Evolutionary conservation across 2,113 vertebrate genomes (phyloP), one percentile per base, ranked within the genome.

Genomic region (Antechinus flavipes): DNA sequence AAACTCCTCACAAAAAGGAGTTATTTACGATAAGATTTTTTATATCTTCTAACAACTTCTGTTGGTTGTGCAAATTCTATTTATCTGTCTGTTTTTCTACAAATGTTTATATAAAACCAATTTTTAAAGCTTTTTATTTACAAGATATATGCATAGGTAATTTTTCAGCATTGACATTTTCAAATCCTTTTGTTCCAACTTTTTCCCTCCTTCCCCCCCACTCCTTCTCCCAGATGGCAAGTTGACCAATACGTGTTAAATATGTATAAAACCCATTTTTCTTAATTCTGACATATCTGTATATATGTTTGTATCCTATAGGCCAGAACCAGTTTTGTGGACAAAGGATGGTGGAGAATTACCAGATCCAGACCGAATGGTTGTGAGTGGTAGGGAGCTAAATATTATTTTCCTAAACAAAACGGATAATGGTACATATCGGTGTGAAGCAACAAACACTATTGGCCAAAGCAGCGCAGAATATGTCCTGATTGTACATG

Each of bases 401-500:
- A 99, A 99, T 98, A 99, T 99, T 98, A 99, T 99, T 92, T 99
- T 99, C 96, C 99, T 99, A 98, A 99, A 99, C 98, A 99, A 99
- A 98, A 99, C 99, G 93, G 99, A 99, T 98, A 99, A 99, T 50
- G 99, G 99, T 97, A 99, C 99, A 26, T 99, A 99, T 98, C 99
- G 99, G 98, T 99, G 99, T 53, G 99, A 99, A 99, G 99, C 99
- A 94, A 99, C 98, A 97, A 99, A 99, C 96, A 99, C 99, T 98
- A 99, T 99, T 92, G 99, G 99, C 93, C 99, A 99, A 97, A 99
- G 99, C 99, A 99, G 99, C 16, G 99, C 99, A 96, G 99, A 99
- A 94, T 99, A 99, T 84, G 99, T 99, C 91, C 99, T 99, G 98
- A 99, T 99, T 94, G 99, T 99, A 94, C 99, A 99, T n/a, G 99